Base-by-base conservation (phyloP, 1,140 invertebrate species). In the Nephila pilipes region DNA sequence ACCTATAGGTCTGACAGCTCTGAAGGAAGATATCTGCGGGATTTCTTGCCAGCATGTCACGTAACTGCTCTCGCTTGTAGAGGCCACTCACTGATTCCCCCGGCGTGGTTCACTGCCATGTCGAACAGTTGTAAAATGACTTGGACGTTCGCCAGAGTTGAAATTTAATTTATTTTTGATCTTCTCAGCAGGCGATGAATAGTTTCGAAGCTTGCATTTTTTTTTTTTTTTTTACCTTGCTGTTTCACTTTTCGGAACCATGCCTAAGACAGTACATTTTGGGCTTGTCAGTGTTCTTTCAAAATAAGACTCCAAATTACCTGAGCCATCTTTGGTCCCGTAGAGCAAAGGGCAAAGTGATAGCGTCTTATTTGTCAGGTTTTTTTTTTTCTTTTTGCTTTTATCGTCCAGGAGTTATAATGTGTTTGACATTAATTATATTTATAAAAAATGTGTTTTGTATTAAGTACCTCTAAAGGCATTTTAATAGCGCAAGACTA, bases 1-100 rank as follows among this genome's bases (percentile, higher is more conserved):
- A 91, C 89, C 89, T 91, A 63, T 81, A 75, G 58, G 55, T 80
- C 69, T 90, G 88, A 90, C 88, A 90, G 88, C 89, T 91, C 79
- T 57, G 75, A 65, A 83, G 57, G 89, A 91, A 91, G 89, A 65
- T 91, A 91, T 90, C 88, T 57, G 65, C n/a, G 88, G 75, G 88
- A 90, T 90, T 79, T 79, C 88, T 90, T 80, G 36, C 81, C 81
- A 83, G 81, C 65, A 80, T 80, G 88, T 90, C 88, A 90, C 88
- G 88, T 90, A 55, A 46, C 69, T 22, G 58, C 85, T 83, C 81
- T 57, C 81, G n/a, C 81, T 54, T 83, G 38, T 29, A 57, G 81
- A 57, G 81, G 81, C 81, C 38, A 57, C 81, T 83, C 38, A 54
- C 81, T 83, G 81, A 83, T 83, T 83, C 81, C 46, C 38, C 81